phyloP scores from a whole-genome alignment of 2,797 vertebrate genomes.

The Intellagama lesueurii region DNA sequence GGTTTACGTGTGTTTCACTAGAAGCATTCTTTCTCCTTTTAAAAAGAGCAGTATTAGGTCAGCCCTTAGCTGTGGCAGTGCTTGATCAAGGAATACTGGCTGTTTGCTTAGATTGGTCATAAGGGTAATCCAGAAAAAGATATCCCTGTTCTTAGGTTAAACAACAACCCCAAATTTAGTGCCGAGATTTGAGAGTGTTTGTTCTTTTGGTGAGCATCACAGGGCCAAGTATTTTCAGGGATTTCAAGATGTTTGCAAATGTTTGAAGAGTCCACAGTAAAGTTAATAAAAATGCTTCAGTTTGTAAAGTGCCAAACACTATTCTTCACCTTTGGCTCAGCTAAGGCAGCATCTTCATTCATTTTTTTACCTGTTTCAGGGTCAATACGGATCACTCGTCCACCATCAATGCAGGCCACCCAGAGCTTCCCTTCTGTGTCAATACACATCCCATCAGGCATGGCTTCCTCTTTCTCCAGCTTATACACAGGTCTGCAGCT shows the following conservation, averaged over 20 bases:
- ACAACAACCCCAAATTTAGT: too few species aligned
- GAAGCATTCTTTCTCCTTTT: too few species aligned
- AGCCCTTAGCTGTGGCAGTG: too few species aligned
- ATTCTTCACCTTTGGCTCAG: not conserved
- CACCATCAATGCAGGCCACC: conserved; percentile 88
- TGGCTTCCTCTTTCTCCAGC: conserved; percentile 82
- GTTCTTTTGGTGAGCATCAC: too few species aligned
- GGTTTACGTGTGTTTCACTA: too few species aligned
- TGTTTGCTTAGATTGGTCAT: too few species aligned
- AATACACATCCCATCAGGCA: conserved; percentile 89
- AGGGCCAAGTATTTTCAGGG: too few species aligned
- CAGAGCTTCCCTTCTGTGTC: conserved; percentile 85
- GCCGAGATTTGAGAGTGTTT: too few species aligned
- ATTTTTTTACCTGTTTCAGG: conserved; percentile 82
- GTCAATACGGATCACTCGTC: conserved; percentile 85
- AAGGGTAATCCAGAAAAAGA: too few species aligned
- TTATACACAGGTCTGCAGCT: conserved; percentile 81
- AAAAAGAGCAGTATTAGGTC: too few species aligned
- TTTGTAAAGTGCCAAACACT: not conserved
- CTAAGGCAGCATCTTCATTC: not conserved
- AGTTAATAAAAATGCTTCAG: not conserved
- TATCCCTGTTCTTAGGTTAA: too few species aligned
- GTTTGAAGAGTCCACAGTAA: not conserved
- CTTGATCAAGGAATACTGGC: too few species aligned
- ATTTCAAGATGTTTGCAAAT: not conserved